These are phyloP conservation scores for Neoitamus cyanurus DNA, from an alignment of 2,888 invertebrate species.

Conservation along the genomic window DNA sequence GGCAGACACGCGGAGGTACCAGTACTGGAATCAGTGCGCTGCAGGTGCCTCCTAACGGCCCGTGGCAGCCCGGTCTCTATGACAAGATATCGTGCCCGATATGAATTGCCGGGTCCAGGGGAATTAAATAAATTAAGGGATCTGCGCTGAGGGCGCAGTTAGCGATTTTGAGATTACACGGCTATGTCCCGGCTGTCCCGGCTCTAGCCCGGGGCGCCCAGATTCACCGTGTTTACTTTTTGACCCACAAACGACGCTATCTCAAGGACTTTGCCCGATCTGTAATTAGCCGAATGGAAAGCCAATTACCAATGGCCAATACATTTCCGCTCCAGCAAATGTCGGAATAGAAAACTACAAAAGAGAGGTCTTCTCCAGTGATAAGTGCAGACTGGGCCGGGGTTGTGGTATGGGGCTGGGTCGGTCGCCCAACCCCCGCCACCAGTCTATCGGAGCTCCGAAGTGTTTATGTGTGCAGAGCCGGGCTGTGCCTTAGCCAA, in stretches of 20 bases:
- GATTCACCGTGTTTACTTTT: neutral
- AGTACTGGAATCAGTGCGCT: neutral
- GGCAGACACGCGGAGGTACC: slow-evolving; percentile 2
- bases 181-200: neutral
- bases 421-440: neutral
- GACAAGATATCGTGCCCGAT: slow-evolving; percentile 3
- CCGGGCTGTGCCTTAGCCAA: neutral
- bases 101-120: neutral
- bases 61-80: neutral
- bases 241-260: slow-evolving; percentile 34
- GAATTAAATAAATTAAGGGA: slow-evolving; percentile 32
- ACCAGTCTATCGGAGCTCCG: neutral
- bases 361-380: slow-evolving; percentile 25
- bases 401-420: neutral
- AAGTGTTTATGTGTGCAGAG: slow-evolving; percentile 35
- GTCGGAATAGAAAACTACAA: slow-evolving; percentile 48
- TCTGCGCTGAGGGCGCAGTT: neutral
- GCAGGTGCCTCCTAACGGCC: neutral
- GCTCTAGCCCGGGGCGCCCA: neutral
- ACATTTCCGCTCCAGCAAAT: slow-evolving; percentile 51
- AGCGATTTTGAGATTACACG: neutral
- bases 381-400: slow-evolving; percentile 21
- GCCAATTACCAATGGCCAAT: slow-evolving; percentile 52
- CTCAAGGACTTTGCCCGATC: slow-evolving; percentile 41
- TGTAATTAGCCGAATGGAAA: slow-evolving; percentile 52